Percentiles rank a stretch among this genome's conserved stretches.
Evolutionary conservation across 30 jellyfish, hydroid and myxozoan species (phyloP).

Genomic region (Pelagia noctiluca): DNA sequence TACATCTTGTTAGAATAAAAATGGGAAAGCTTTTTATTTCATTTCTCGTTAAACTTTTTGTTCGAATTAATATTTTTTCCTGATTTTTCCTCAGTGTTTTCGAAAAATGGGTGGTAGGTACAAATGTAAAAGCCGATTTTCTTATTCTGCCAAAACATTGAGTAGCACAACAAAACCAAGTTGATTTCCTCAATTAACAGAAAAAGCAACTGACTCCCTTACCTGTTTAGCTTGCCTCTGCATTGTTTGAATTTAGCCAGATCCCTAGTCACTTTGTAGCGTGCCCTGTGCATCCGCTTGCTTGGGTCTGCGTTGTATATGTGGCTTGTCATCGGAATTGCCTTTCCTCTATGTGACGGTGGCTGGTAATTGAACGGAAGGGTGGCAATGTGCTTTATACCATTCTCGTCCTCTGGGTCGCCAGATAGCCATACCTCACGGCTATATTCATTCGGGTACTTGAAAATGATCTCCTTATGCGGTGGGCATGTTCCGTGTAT

Average conservation of each 20-base stretch:
- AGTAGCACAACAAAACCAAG: background rate
- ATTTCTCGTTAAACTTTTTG: no score
- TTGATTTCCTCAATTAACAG: no score
- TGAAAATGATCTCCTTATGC: constrained; percentile 52
- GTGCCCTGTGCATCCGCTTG: constrained; percentile 61
- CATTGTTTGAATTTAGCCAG: constrained; percentile 75
- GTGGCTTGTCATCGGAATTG: constrained; percentile 81
- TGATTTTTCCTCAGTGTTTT: no score
- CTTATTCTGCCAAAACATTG: no score
- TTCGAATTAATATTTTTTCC: no score
- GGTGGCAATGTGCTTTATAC: constrained; percentile 58
- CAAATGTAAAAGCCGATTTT: no score
- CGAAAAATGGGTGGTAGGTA: no score
- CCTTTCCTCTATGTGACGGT: constrained; percentile 83
- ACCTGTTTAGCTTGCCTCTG: constrained; percentile 75
- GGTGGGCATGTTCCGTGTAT: constrained; percentile 79
- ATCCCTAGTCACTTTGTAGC: constrained; percentile 61
- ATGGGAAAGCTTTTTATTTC: no score
- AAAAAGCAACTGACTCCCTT: no score
- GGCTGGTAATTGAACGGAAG: constrained; percentile 91
- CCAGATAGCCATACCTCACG: constrained; percentile 56
- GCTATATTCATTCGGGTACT: constrained; percentile 48
- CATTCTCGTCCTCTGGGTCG: constrained; percentile 68
- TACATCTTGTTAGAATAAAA: no score
- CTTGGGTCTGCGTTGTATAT: constrained; percentile 95